Evolutionary conservation across 2,797 vertebrate genomes (phyloP).

Genomic region (Danio jaintianensis): DNA sequence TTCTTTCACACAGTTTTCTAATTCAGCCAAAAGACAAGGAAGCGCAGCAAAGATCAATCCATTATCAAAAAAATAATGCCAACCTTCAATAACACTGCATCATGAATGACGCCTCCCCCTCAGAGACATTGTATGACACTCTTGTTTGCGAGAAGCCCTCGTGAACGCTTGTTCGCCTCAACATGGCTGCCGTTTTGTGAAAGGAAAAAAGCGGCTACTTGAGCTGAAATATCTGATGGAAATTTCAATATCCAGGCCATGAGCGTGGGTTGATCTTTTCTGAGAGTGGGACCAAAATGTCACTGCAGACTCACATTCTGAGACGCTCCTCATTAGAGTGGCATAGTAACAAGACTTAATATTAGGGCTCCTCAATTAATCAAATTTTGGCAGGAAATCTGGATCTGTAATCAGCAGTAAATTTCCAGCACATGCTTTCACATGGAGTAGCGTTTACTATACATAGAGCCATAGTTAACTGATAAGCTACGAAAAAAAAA

Average conservation of each 20-base stretch:
- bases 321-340: too few species aligned
- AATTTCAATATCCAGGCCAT: slow-evolving; percentile 59
- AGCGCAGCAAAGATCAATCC: slow-evolving; percentile 32
- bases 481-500: too few species aligned
- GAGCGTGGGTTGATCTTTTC: slow-evolving; percentile 29
- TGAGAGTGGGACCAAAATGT: too few species aligned
- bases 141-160: slow-evolving; percentile 46
- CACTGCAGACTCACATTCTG: too few species aligned
- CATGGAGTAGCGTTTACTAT: too few species aligned
- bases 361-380: too few species aligned
- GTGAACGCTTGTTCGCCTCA: slow-evolving; percentile 72
- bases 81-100: slow-evolving; percentile 22
- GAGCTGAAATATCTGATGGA: slow-evolving; percentile 48
- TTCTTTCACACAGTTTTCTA: slow-evolving; percentile 18
- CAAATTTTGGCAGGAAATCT: too few species aligned
- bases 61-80: slow-evolving; percentile 43
- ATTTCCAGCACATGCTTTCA: too few species aligned
- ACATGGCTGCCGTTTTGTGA: slow-evolving; percentile 65
- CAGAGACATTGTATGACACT: slow-evolving; percentile 8
- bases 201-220: slow-evolving; percentile 45
- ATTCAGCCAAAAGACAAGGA: slow-evolving; percentile 35
- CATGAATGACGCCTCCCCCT: slow-evolving; percentile 16
- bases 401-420: too few species aligned
- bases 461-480: too few species aligned
- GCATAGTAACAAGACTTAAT: too few species aligned